phyloP scores from a whole-genome alignment of 2,113 vertebrate genomes.

The Cyanocitta stelleri region DNA sequence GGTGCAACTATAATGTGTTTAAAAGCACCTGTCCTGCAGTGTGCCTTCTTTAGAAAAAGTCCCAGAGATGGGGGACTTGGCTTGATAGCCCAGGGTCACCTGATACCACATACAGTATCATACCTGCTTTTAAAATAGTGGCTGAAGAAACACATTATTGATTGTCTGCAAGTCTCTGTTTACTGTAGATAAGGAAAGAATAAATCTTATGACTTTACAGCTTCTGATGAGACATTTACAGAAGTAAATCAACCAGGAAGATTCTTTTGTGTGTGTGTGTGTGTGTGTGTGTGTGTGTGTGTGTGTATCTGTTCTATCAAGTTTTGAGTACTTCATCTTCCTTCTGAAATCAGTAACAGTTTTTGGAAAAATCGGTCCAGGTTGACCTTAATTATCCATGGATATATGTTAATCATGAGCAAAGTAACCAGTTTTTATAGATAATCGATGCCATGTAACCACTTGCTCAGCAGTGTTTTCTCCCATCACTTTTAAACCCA shows the following conservation, averaged over 20 bases:
- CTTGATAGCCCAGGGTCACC: background rate
- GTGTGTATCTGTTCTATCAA: background rate
- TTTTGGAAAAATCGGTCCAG: background rate
- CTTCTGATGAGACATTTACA: background rate
- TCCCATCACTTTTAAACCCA: background rate
- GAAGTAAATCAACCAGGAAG: background rate
- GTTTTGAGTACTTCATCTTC: background rate
- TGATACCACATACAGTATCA: background rate
- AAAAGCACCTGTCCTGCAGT: background rate
- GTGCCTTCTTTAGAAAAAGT: background rate
- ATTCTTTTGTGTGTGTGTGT: background rate
- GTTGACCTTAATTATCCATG: background rate
- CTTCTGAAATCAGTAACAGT: background rate
- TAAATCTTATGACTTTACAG: background rate
- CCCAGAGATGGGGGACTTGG: background rate
- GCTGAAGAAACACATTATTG: background rate
- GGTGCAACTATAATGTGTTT: background rate
- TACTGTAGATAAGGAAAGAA: background rate
- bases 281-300: background rate
- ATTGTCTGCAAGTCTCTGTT: background rate
- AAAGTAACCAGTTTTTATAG: background rate
- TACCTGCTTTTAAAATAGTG: background rate
- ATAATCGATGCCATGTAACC: background rate
- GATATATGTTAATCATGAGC: background rate
- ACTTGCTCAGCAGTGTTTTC: background rate